Conservation (phyloP, 2,888 invertebrate genomes). For the Diaprepes abbreviatus region DNA sequence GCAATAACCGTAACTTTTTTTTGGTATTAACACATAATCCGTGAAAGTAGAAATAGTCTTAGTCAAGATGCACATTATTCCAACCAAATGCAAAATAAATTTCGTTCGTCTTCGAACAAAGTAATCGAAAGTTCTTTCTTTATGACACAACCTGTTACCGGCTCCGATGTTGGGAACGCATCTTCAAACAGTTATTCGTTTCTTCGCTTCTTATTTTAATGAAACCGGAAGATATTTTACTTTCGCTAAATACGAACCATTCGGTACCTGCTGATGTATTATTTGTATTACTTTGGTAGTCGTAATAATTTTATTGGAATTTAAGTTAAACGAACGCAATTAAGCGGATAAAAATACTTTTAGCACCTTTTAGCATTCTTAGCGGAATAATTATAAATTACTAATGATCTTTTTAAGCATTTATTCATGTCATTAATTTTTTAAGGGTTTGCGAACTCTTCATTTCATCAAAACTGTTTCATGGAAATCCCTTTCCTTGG, state of each 20-base stretch:
- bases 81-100: slow-evolving; percentile 38
- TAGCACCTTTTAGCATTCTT: too few relatives aligned
- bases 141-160: slow-evolving; percentile 43
- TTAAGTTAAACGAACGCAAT: too few relatives aligned
- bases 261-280: slow-evolving; percentile 26
- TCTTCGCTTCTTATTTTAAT: slow-evolving; percentile 25
- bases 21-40: neutral
- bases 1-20: too few relatives aligned
- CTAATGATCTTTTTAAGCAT: too few relatives aligned
- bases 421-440: too few relatives aligned
- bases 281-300: neutral
- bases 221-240: slow-evolving; percentile 44
- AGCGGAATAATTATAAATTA: too few relatives aligned
- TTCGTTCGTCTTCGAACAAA: slow-evolving; percentile 33
- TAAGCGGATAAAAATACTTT: too few relatives aligned
- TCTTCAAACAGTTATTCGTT: slow-evolving; percentile 44
- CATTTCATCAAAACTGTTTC: too few relatives aligned
- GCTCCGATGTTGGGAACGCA: slow-evolving; percentile 43
- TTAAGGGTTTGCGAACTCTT: too few relatives aligned
- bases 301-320: neutral
- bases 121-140: slow-evolving; percentile 44
- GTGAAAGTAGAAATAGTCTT: slow-evolving; percentile 23
- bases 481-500: too few relatives aligned
- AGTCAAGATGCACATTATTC: slow-evolving; percentile 24
- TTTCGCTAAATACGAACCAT: slow-evolving; percentile 41